These are phyloP conservation scores for Dasyornis broadbenti DNA, from an alignment of 2,113 vertebrate species.

Conservation along the genomic window DNA sequence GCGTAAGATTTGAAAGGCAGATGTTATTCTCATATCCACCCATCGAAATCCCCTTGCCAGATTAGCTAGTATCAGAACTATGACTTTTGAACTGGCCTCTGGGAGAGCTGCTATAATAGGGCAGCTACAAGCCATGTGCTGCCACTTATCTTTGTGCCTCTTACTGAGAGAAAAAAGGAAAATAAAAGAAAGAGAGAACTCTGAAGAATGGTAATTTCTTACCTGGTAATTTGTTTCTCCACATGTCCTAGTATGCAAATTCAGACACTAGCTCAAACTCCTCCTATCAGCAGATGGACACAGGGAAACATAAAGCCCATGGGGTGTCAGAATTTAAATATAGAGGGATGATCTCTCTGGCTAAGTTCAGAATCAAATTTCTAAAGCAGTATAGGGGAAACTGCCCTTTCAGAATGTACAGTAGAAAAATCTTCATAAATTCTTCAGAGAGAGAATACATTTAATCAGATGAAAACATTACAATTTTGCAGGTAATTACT, in stretches of 20 bases:
- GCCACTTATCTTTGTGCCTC: background rate
- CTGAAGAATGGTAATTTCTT: background rate
- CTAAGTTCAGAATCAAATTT: background rate
- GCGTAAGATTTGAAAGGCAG: constrained; percentile 7
- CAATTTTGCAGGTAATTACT: background rate
- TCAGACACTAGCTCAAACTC: background rate
- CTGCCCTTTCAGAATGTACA: background rate
- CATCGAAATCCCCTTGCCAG: constrained; percentile 32
- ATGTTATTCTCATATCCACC: constrained; percentile 46
- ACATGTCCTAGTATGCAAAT: background rate
- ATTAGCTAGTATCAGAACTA: constrained; percentile 43
- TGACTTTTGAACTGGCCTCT: constrained; percentile 50
- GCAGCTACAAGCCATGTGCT: constrained; percentile 23
- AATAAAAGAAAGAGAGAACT: background rate
- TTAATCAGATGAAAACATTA: background rate
- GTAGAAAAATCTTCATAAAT: background rate
- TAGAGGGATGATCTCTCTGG: background rate
- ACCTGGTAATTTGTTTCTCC: constrained; percentile 15
- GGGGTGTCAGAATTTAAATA: background rate
- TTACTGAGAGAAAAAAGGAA: background rate
- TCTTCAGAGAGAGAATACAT: background rate
- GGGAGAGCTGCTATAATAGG: constrained; percentile 9
- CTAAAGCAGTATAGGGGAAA: background rate
- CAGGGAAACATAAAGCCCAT: background rate
- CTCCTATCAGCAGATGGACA: constrained; percentile 14